A percentile compares a stretch with the other conserved stretches of the same genome.
Conservation (phyloP, 2,113 vertebrate genomes). For the Delphinus delphis region DNA sequence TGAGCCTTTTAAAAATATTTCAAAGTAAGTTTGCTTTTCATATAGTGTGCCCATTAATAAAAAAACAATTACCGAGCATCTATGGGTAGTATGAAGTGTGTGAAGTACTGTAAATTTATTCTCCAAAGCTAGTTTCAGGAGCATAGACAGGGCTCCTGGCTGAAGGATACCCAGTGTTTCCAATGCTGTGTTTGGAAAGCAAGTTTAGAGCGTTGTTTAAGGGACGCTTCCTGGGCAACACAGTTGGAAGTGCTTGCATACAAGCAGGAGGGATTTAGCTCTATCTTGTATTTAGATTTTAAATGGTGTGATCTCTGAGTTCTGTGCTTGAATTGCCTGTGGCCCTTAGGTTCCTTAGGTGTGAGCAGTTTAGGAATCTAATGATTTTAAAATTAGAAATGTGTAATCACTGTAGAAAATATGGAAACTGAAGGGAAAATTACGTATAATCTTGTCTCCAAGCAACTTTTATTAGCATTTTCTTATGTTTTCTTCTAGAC, state of each 20-base stretch:
- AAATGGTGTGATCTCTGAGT: slow-evolving; percentile 37
- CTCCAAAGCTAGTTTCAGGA: slow-evolving; percentile 14
- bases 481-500: background rate
- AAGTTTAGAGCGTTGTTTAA: slow-evolving; percentile 10
- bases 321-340: slow-evolving; percentile 42
- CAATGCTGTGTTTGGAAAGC: slow-evolving; percentile 54
- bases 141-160: background rate
- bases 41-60: slow-evolving; percentile 5
- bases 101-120: slow-evolving; percentile 49
- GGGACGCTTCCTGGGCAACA: slow-evolving; percentile 26
- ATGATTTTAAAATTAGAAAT: slow-evolving; percentile 50
- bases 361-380: slow-evolving; percentile 1
- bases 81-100: background rate
- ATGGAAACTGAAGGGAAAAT: slow-evolving; percentile 24
- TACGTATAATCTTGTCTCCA: background rate
- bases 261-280: slow-evolving; percentile 51
- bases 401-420: slow-evolving; percentile 3
- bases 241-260: slow-evolving; percentile 66
- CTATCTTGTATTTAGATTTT: slow-evolving; percentile 57
- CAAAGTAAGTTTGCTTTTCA: slow-evolving; percentile 49
- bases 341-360: background rate
- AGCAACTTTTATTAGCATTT: background rate
- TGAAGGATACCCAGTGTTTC: background rate
- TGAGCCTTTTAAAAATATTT: slow-evolving; percentile 49
- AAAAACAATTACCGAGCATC: background rate